A percentile compares a stretch with the other conserved stretches of the same genome.
These are phyloP conservation scores for Phoeniculus purpureus DNA, from an alignment of 2,797 vertebrate genomes.

Conservation along the genomic window DNA sequence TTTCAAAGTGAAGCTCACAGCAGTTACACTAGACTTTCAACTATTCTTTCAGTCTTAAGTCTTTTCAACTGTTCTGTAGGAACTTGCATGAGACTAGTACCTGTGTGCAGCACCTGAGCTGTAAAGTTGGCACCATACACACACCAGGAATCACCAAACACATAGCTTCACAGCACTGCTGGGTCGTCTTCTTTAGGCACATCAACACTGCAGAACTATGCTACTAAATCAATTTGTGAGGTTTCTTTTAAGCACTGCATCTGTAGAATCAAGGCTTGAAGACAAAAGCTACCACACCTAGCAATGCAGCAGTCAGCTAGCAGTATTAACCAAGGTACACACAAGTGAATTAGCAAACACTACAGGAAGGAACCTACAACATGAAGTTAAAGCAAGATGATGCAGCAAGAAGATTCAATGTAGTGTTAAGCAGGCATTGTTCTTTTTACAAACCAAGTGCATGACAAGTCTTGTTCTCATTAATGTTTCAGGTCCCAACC, in stretches of 20 bases:
- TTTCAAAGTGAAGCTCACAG: neutral
- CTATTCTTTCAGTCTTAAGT: fast-evolving
- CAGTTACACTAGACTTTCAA: fast-evolving
- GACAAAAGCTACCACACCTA: neutral
- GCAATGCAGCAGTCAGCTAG: constrained; percentile 1
- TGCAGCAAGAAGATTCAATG: neutral
- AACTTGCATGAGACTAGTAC: fast-evolving
- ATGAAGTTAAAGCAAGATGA: neutral
- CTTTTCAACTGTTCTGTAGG: neutral
- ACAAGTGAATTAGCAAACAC: neutral
- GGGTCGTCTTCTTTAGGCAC: neutral
- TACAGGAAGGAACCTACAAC: neutral
- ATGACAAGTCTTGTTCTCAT: neutral
- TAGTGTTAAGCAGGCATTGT: neutral
- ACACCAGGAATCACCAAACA: fast-evolving
- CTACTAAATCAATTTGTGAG: fast-evolving
- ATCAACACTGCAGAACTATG: neutral
- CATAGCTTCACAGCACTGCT: fast-evolving
- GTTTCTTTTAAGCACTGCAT: neutral
- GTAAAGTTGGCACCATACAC: neutral
- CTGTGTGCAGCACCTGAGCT: fast-evolving
- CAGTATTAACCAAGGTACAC: neutral
- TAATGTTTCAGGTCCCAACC: neutral
- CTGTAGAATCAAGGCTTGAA: neutral
- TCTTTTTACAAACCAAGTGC: neutral